Evolutionary conservation across 1,140 invertebrate genomes (phyloP).

Genomic region (Halesus radiatus): DNA sequence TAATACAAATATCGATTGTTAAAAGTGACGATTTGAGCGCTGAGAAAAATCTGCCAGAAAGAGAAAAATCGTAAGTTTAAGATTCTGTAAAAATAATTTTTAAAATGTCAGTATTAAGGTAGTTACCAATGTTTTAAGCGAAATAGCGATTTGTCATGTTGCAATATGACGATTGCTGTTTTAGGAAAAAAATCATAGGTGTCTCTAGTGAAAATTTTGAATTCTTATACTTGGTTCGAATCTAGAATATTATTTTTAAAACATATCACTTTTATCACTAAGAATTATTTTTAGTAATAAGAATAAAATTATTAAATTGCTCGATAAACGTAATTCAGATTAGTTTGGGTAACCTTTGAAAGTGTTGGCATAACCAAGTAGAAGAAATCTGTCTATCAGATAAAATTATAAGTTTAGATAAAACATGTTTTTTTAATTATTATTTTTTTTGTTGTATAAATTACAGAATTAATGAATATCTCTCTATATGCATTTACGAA

Average conservation of each 20-base stretch:
- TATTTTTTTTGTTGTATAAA: too few species aligned
- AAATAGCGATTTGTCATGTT: constrained; percentile 1
- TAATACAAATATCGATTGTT: constrained; percentile 18
- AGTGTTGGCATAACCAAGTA: too few species aligned
- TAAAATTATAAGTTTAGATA: too few species aligned
- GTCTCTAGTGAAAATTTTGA: not conserved
- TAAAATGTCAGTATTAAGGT: not conserved
- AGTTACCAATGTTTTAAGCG: constrained; percentile 18
- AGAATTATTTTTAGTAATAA: too few species aligned
- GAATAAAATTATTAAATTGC: too few species aligned
- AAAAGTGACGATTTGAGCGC: not conserved
- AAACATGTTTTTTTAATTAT: too few species aligned
- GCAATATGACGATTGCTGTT: not conserved
- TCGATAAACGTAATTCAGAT: too few species aligned
- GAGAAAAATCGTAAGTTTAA: constrained; percentile 25
- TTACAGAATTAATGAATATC: too few species aligned
- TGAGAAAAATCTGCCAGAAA: not conserved
- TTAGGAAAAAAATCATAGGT: not conserved
- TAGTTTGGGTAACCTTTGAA: too few species aligned
- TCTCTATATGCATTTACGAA: too few species aligned
- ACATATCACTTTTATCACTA: too few species aligned
- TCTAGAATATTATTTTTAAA: not conserved
- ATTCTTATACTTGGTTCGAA: constrained; percentile 4
- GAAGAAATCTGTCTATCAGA: too few species aligned
- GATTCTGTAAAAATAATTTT: not conserved